phyloP scores from a whole-genome alignment of 2,113 vertebrate species.

The Pseudopodoces humilis region DNA sequence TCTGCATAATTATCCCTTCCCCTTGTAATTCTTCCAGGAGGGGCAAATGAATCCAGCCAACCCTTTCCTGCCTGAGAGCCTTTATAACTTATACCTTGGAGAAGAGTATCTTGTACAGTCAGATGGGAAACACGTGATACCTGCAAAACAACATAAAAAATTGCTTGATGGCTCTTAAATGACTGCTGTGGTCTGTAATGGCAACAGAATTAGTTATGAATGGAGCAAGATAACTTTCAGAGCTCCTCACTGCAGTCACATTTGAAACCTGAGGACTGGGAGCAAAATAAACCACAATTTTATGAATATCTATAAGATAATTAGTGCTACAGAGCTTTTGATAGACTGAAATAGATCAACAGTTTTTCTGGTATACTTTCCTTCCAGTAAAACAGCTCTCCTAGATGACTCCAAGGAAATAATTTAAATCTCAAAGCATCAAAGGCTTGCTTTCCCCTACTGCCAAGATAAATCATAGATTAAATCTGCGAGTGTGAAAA shows the following conservation, averaged over 20 bases:
- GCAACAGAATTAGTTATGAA: neutral
- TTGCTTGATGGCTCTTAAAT: neutral
- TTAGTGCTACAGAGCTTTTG: neutral
- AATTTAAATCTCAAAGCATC: constrained; percentile 59
- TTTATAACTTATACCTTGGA: neutral
- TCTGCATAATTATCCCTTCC: neutral
- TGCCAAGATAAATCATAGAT: constrained; percentile 37
- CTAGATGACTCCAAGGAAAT: constrained; percentile 21
- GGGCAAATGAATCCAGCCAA: neutral
- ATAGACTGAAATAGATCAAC: neutral
- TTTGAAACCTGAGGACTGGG: neutral
- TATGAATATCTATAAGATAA: neutral
- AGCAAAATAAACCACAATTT: neutral
- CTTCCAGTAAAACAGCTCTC: constrained; percentile 23
- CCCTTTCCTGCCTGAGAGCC: neutral
- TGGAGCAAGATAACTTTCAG: neutral
- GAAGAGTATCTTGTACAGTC: neutral
- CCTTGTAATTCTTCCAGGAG: neutral
- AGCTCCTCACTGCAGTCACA: neutral
- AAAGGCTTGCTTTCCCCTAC: neutral
- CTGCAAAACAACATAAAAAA: neutral
- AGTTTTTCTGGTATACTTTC: neutral
- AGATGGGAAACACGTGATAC: neutral
- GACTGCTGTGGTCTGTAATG: neutral
- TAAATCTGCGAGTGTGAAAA: constrained; percentile 38